Evolutionary conservation across 53 echinoderm and acorn worm species (phyloP), one percentile per base, ranked within the genome.

Genomic region (Astropecten irregularis): DNA sequence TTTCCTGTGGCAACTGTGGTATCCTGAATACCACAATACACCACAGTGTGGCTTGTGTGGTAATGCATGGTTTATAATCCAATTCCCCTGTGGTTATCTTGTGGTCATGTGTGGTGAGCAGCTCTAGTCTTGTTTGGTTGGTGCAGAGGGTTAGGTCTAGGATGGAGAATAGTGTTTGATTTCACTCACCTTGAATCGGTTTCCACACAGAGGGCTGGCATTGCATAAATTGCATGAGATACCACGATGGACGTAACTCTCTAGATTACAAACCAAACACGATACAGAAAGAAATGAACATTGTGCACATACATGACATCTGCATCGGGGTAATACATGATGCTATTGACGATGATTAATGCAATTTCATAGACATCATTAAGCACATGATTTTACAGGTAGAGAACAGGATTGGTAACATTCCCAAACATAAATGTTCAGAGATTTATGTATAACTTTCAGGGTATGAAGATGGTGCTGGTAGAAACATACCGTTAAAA

Each of bases 151-250:
- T n/a, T n/a, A n/a, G n/a, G n/a, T n/a, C n/a, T n/a, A n/a, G n/a
- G n/a, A n/a, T n/a, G n/a, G n/a, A n/a, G n/a, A n/a, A n/a, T n/a
- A n/a, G n/a, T n/a, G n/a, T n/a, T n/a, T n/a, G n/a, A n/a, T n/a
- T n/a, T n/a, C n/a, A 0, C 56, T 42, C 81, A 95, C 96, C 93
- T 91, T 95, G 69, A 91, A 95, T 73, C 96, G 86, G 52, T 87
- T 88, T 44, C 96, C 96, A 95, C 96, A 95, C 30, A 93, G 20
- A 51, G 93, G 96, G 74, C 93, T 95, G 9, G 91, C 68, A 16
- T 81, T 86, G 36, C 96, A 95, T 25, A 71, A 46, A 62, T 95
- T 95, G 60, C 96, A 95, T 1, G 93, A 91, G 37, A 95, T 95
- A 18, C 93, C 91, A 18, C 96, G 83, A 73, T 95, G 93, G 15